Conservation (phyloP, 2,797 vertebrate genomes). For the Dipus sagitta region DNA sequence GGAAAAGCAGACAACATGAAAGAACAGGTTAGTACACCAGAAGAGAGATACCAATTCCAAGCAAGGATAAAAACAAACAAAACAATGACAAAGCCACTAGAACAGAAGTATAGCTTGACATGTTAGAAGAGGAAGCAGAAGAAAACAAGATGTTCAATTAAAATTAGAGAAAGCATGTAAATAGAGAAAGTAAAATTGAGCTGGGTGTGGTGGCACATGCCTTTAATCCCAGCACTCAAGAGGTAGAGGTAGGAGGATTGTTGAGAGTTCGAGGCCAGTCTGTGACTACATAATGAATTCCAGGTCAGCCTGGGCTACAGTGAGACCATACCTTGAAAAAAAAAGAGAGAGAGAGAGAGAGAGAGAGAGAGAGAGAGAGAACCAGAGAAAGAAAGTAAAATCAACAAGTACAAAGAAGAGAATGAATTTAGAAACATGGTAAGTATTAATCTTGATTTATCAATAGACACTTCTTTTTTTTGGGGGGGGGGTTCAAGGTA, state of each 20-base stretch:
- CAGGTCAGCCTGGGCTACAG: no score
- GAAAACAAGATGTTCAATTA: background rate
- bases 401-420: background rate
- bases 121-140: background rate
- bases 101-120: background rate
- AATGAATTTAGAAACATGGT: background rate
- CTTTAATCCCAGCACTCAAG: no score
- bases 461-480: background rate
- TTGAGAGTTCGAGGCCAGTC: no score
- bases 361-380: background rate
- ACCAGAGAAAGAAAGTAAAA: background rate
- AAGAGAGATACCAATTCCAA: background rate
- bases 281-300: no score
- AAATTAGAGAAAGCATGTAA: background rate
- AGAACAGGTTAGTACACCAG: background rate
- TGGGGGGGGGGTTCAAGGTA: no score
- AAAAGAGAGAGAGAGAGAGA: background rate
- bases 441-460: background rate
- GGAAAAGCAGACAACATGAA: background rate
- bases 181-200: background rate
- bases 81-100: background rate
- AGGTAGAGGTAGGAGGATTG: no score
- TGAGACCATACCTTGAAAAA: no score
- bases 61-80: background rate
- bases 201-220: no score